phyloP scores from a whole-genome alignment of 2,888 invertebrate species.

The Nomada goodeniana region DNA sequence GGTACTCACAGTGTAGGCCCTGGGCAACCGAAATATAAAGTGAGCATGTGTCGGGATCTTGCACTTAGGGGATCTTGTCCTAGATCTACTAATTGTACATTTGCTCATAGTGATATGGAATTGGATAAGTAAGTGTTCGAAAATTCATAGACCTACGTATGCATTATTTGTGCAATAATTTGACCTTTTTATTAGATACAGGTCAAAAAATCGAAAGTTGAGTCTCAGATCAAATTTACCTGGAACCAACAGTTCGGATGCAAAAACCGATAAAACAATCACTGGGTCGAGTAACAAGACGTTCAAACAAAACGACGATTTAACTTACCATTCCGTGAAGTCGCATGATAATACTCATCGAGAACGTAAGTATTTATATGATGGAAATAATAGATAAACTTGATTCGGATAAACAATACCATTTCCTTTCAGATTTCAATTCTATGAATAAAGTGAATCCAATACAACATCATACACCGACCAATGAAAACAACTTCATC shows the following conservation, averaged over 20 bases:
- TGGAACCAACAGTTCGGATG: conserved; percentile 72
- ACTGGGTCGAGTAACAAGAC: conserved; percentile 75
- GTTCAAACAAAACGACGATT: conserved; percentile 82
- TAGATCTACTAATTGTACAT: conserved; percentile 94
- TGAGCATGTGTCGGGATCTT: conserved; percentile 95
- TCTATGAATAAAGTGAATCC: conserved; percentile 72
- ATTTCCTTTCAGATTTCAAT: conserved; percentile 73
- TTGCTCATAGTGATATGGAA: conserved; percentile 96
- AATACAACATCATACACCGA: conserved; percentile 74
- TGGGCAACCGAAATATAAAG: conserved; percentile 92
- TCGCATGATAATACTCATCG: conserved; percentile 77
- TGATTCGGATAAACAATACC: neutral
- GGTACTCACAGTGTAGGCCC: conserved; percentile 85
- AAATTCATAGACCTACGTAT: neutral
- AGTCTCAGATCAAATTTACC: conserved; percentile 78
- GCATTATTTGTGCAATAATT: neutral
- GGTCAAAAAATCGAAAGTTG: conserved; percentile 88
- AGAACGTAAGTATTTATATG: conserved; percentile 74
- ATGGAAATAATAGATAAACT: conserved; percentile 1
- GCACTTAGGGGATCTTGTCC: conserved; percentile 93
- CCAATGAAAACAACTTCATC: conserved; percentile 79
- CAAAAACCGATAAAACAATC: conserved; percentile 77
- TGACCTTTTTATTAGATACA: conserved; percentile 83
- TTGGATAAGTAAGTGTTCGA: conserved; percentile 89
- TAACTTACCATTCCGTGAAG: conserved; percentile 79